Base-by-base conservation (phyloP, 2,888 invertebrate genomes). In the Harpalus rufipes region DNA sequence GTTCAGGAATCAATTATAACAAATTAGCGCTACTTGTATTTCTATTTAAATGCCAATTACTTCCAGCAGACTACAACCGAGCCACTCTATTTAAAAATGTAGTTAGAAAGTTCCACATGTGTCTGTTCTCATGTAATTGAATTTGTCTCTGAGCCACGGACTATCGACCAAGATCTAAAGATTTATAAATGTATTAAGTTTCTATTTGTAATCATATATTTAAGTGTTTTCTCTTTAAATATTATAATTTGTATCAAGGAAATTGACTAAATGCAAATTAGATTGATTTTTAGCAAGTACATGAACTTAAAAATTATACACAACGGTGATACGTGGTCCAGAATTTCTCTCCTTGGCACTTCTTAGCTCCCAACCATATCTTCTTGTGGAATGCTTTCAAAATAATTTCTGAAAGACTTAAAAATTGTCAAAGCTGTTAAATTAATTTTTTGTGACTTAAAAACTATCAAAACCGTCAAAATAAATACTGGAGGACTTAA, bases 1-100 rank as follows among this genome's bases (percentile, higher is more conserved):
- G 39, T 12, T 7, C n/a, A 10, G 12, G 68, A 68, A 51, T 81
- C 68, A 65, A 81, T 81, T 81, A 81, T 81, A 63, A 68, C 81
- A 68, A 81, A 81, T 81, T 81, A 81, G 68, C 44, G 63, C 81
- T 81, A 81, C 81, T 81, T 83, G 83, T 76, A 76, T 83, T 16
- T 80, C 61, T 41, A 63, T 80, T 80, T 80, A 80, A 56, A 78
- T 32, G 78, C 32, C 41, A 74, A 41, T 74, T 74, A 79, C 59
- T 59, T 80, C 41, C 63, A 80, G 41, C 10, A 74, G 21, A 18
- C 10, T 44, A 74, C 68, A 39, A 68, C 14, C 68, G 7, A 63
- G 41, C 41, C 32, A 39, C 14, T 39, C 72, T 0, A 16, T 16
- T 10, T 7, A 74, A 74, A 74, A 44, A 74, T 74, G 72, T 41